phyloP scores from a whole-genome alignment of 2,797 vertebrate species.

The Todus mexicanus region DNA sequence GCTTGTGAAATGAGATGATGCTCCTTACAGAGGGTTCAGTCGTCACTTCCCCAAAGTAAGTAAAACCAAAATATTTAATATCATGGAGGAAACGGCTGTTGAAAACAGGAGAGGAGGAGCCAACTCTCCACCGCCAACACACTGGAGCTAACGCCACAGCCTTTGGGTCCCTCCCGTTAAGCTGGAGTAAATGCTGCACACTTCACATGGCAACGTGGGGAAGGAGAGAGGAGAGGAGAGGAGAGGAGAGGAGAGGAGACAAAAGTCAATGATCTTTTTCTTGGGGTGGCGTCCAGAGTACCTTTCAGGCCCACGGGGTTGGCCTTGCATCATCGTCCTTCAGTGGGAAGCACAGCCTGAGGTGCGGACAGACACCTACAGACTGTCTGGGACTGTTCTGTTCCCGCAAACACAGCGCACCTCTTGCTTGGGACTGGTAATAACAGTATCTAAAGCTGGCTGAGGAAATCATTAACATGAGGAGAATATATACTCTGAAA shows the following conservation, averaged over 20 bases:
- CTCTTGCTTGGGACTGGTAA: not conserved
- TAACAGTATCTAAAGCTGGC: not conserved
- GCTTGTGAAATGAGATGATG: not conserved
- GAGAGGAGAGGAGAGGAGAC: not conserved
- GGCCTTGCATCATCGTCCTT: not conserved
- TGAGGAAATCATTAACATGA: not conserved
- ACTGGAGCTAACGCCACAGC: not conserved
- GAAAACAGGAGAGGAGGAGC: not conserved
- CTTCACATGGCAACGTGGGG: not conserved
- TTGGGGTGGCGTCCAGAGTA: not conserved
- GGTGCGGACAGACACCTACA: not conserved
- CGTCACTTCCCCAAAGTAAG: not conserved
- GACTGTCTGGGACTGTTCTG: not conserved
- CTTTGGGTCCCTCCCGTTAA: not conserved
- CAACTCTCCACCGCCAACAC: not conserved
- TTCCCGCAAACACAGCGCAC: not conserved
- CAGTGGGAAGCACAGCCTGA: not conserved
- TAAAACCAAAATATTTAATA: not conserved
- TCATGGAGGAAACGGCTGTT: not conserved
- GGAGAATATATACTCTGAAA: not conserved
- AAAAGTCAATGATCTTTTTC: not conserved
- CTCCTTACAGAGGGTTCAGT: not conserved
- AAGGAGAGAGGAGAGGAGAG: not conserved
- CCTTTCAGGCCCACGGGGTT: not conserved
- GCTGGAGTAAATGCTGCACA: not conserved